A percentile compares a stretch with the other conserved stretches of the same genome.
These are phyloP conservation scores for Amblyopsis rosae DNA, from an alignment of 2,113 vertebrate species.

Conservation along the genomic window DNA sequence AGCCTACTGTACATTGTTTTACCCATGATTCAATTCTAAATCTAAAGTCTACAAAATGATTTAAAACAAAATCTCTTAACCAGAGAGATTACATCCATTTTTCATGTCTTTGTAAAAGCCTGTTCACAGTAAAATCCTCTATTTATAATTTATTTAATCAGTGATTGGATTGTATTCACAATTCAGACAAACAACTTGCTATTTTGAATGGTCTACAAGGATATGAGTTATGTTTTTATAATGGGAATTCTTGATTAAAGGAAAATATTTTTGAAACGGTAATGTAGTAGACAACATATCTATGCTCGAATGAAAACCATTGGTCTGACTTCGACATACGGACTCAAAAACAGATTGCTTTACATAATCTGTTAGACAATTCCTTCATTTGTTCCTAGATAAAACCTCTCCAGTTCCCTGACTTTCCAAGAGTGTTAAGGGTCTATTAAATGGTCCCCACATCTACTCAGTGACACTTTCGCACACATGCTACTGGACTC, in stretches of 20 bases:
- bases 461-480: slow-evolving; percentile 54
- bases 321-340: neutral
- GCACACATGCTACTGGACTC: slow-evolving; percentile 61
- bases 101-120: slow-evolving; percentile 28
- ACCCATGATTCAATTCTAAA: slow-evolving; percentile 27
- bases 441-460: slow-evolving; percentile 27
- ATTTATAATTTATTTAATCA: slow-evolving; percentile 5
- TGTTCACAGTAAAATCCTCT: slow-evolving; percentile 58
- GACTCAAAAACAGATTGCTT: neutral
- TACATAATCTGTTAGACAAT: slow-evolving; percentile 2
- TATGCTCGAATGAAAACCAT: neutral
- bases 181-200: neutral
- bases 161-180: neutral
- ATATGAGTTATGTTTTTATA: neutral
- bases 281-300: neutral
- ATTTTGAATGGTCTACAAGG: slow-evolving; percentile 2
- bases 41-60: slow-evolving; percentile 11
- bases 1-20: slow-evolving; percentile 19
- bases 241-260: neutral
- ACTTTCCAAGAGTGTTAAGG: slow-evolving; percentile 16
- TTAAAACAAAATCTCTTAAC: slow-evolving; percentile 42
- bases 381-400: slow-evolving; percentile 40
- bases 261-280: neutral
- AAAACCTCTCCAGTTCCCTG: slow-evolving; percentile 23
- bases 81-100: slow-evolving; percentile 52